Base-by-base conservation (phyloP, 1,140 invertebrate species). In the Heliothis subflexa region DNA sequence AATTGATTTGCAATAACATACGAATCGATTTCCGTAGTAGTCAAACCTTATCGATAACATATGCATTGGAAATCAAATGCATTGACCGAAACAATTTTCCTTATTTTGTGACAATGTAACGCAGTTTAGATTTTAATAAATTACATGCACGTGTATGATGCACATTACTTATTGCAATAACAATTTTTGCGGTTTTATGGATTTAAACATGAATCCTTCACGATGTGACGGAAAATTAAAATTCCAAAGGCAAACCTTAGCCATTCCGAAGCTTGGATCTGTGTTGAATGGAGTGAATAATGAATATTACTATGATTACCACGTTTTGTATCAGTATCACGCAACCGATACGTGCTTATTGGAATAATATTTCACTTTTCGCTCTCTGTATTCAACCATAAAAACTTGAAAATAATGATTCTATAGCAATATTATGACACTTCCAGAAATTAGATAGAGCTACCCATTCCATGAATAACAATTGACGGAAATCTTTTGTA, bases 1-100 rank as follows among this genome's bases (percentile, higher is more conserved):
- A 66, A 66, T 47, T 47, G 62, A 66, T 66, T 66, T 21, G 62
- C 62, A 66, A 47, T 66, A 66, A 66, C 62, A 66, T 14, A 64
- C 16, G 21, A 47, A 66, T 66, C n/a, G 40, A 66, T 66, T 66
- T 66, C 62, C 62, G 62, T 66, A n/a, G 40, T 47, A 21, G 10
- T 12, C 40, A 11, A 66, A 45, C 47, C 62, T 66, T 66, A 66
- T 66, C 62, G 40, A 66, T 66, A 47, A 47, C 40, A 45, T 47
- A 66, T 16, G 16, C 62, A 66, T 13, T 40, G 62, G 62, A 66
- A 64, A 64, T 64, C 61, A 12, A 64, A 45, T 64, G 61, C 45
- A 18, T 10, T 33, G 33, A 18, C 9, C 61, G 33, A 47, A 18
- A 13, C 62, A 4, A 40, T 66, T 66, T 66, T 66, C 11, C 33